These are phyloP conservation scores for Zosterops pallidus DNA, from an alignment of 2,113 vertebrate species.

Conservation along the genomic window DNA sequence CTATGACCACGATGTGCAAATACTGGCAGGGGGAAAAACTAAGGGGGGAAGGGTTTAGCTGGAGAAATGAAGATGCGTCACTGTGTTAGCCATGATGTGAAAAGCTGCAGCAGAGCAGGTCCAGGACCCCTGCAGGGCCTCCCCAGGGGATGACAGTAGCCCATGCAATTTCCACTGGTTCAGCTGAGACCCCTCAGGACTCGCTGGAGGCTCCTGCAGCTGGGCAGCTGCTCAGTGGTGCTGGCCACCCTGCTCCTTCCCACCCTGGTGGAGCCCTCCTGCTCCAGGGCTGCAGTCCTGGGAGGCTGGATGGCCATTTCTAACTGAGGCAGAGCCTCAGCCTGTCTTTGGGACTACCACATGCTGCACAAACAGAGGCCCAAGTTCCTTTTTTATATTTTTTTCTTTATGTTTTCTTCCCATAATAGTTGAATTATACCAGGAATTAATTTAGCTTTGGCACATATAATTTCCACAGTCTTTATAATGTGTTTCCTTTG, in stretches of 20 bases:
- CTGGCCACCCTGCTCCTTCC: not conserved
- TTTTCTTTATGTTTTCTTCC: rapidly evolving
- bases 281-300: not conserved
- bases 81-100: not conserved
- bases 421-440: not conserved
- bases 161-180: not conserved
- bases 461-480: not conserved
- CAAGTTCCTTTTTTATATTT: not conserved
- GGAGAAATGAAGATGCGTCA: not conserved
- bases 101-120: not conserved
- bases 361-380: not conserved
- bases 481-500: not conserved
- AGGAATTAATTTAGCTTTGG: not conserved
- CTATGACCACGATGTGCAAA: not conserved
- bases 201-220: not conserved
- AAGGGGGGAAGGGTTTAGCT: not conserved
- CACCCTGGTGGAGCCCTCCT: rapidly evolving
- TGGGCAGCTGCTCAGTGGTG: rapidly evolving
- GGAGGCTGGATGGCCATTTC: not conserved
- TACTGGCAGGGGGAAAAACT: not conserved
- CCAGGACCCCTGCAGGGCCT: not conserved
- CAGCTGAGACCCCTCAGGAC: not conserved
- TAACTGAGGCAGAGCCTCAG: not conserved
- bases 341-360: not conserved
- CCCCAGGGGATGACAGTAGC: not conserved